phyloP scores from a whole-genome alignment of 2,113 vertebrate genomes.

The Chunga burmeisteri region DNA sequence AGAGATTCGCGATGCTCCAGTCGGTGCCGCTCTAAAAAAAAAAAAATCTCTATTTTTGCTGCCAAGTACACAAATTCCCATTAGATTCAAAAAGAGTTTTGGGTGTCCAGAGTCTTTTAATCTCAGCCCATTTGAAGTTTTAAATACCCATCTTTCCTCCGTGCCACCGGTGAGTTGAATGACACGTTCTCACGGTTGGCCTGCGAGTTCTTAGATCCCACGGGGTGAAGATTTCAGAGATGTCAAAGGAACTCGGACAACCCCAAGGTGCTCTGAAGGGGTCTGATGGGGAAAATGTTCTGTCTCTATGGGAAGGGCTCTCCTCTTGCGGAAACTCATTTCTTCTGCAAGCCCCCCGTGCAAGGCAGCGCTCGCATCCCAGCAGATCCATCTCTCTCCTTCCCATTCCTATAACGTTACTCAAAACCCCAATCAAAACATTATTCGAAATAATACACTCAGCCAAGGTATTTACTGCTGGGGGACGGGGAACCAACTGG shows the following conservation, averaged over 20 bases:
- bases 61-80: neutral
- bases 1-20: neutral
- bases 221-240: neutral
- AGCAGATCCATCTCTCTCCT: neutral
- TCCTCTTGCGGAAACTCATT: neutral
- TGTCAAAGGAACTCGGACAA: neutral
- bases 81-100: neutral
- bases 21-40: neutral
- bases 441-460: too few relatives aligned
- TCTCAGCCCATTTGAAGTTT: neutral
- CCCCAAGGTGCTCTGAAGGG: neutral
- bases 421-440: neutral
- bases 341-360: neutral
- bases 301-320: accelerated
- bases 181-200: neutral
- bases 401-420: accelerated
- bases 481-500: neutral
- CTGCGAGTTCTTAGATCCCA: neutral
- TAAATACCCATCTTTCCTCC: neutral
- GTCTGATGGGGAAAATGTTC: neutral
- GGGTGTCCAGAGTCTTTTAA: neutral
- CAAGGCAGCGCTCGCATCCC: neutral
- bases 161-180: accelerated
- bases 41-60: neutral
- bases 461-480: neutral